Evolutionary conservation across 2,797 vertebrate species (phyloP), one percentile per base, ranked within the genome.

Genomic region (Masticophis lateralis): DNA sequence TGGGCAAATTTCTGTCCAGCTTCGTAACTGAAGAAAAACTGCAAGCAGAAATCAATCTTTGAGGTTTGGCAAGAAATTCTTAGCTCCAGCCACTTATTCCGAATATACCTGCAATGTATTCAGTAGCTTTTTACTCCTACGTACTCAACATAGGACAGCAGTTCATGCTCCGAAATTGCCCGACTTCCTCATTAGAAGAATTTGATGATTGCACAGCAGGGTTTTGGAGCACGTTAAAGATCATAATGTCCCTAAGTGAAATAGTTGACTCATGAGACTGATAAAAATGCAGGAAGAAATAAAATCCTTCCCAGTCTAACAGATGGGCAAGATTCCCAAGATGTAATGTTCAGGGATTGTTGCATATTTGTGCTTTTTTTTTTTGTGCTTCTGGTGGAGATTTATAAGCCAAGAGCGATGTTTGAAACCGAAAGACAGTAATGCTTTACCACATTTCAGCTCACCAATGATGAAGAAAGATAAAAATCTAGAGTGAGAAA

Each of bases 341-440:
- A 4, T 83, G 9, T 43, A 47, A 47, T 22, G 37, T 5, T 43
- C 74, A 43, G 32, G 3, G 32, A 8, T 43, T 79, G 22, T 79
- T 11, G 18, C 74, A 22, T 22, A 43, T 47, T 83, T 83, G 74
- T 22, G 20, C 66, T 83, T 47, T 63, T 61, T 60, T 43, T 61
- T 63, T 79, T 79, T 43, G 74, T 43, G 74, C 37, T 79, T 18
- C 74, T 69, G 66, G 12, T 28, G 66, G n/a, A 16, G n/a, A 79
- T 37, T 43, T 43, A 18, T 43, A 43, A 5, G 37, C 18, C 20
- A 6, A 1, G 0, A 22, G 8, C 18, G 0, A 1, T 3, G 8
- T 43, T 43, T 43, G 37, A 43, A 43, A 18, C 18, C 2, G 3
- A 18, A 79, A 79, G 8, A 7, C n/a, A 32, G 5, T 69, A 22